Percentiles rank a stretch among this genome's conserved stretches.
phyloP scores from a whole-genome alignment of 2,888 invertebrate genomes.

The Carcina quercana region DNA sequence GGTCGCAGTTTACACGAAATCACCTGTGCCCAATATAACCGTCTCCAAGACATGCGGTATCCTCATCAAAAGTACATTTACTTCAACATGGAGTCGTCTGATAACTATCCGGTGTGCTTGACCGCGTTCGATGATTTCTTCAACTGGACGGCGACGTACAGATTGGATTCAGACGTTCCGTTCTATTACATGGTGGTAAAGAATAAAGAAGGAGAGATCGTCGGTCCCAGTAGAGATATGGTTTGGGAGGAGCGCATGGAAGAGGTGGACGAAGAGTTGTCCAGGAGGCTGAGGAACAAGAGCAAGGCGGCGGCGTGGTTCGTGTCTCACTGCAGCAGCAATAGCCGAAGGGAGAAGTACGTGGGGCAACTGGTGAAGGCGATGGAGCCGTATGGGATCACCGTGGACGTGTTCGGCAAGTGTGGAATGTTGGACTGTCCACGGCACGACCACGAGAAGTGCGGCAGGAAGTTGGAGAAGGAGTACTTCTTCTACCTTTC shows the following conservation, averaged over 20 bases:
- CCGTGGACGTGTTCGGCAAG: conserved; percentile 69
- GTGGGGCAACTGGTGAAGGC: conserved; percentile 33
- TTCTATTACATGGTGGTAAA: conserved; percentile 43
- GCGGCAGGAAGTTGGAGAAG: conserved; percentile 47
- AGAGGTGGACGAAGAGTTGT: conserved; percentile 25
- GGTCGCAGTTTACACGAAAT: conserved; percentile 33
- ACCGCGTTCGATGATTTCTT: conserved; percentile 46
- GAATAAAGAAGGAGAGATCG: conserved; percentile 30
- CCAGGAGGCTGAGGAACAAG: conserved; percentile 35
- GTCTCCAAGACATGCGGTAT: conserved; percentile 34
- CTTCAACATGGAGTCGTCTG: conserved; percentile 55
- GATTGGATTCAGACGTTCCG: conserved; percentile 53
- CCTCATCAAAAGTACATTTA: conserved; percentile 52
- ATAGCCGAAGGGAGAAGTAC: conserved; percentile 35
- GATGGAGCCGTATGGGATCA: conserved; percentile 26
- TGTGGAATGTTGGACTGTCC: conserved; percentile 61
- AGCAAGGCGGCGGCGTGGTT: conserved; percentile 61
- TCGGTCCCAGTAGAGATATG: conserved; percentile 45
- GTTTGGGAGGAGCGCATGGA: conserved; percentile 30
- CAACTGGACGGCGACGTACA: conserved; percentile 62
- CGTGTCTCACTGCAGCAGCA: conserved; percentile 47
- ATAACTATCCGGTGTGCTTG: conserved; percentile 47
- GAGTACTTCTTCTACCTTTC: conserved; percentile 83
- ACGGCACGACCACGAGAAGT: conserved; percentile 25
- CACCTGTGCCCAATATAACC: conserved; percentile 3